These are phyloP conservation scores for Heliopora coerulea DNA, from an alignment of 92 coral and sea anemone species.

Conservation along the genomic window DNA sequence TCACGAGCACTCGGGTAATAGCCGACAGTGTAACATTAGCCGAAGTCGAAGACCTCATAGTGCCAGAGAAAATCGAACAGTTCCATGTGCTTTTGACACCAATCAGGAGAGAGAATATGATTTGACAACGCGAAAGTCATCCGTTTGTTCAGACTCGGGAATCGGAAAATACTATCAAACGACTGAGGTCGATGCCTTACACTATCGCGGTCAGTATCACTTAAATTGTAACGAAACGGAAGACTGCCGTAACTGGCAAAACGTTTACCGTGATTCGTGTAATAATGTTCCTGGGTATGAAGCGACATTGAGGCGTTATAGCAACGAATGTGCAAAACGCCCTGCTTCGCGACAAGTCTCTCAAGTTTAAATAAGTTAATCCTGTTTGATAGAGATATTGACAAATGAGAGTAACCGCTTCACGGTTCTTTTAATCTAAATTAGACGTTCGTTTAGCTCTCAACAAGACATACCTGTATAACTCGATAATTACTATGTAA, in stretches of 20 bases:
- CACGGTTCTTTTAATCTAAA: no score
- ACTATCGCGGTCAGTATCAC: not conserved
- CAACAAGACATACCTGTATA: no score
- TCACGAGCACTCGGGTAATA: constrained; percentile 5
- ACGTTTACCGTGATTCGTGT: not conserved
- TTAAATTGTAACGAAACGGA: not conserved
- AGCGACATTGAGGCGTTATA: not conserved
- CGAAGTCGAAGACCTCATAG: not conserved
- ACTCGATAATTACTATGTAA: no score
- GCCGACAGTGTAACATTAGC: not conserved
- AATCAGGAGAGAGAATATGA: not conserved
- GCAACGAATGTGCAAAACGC: not conserved
- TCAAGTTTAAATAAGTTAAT: not conserved
- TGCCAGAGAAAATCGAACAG: not conserved
- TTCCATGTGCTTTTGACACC: not conserved
- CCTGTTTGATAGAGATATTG: not conserved
- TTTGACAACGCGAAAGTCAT: not conserved
- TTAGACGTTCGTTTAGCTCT: no score
- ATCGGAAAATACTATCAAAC: not conserved
- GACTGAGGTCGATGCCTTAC: not conserved
- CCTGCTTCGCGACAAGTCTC: constrained; percentile 4
- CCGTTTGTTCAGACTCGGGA: constrained; percentile 6
- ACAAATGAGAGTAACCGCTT: not conserved
- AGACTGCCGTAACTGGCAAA: not conserved
- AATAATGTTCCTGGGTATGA: not conserved